Percentiles rank a stretch among this genome's conserved stretches.
These are phyloP conservation scores for Brachyistius frenatus DNA, from an alignment of 2,113 vertebrate genomes.

Conservation along the genomic window DNA sequence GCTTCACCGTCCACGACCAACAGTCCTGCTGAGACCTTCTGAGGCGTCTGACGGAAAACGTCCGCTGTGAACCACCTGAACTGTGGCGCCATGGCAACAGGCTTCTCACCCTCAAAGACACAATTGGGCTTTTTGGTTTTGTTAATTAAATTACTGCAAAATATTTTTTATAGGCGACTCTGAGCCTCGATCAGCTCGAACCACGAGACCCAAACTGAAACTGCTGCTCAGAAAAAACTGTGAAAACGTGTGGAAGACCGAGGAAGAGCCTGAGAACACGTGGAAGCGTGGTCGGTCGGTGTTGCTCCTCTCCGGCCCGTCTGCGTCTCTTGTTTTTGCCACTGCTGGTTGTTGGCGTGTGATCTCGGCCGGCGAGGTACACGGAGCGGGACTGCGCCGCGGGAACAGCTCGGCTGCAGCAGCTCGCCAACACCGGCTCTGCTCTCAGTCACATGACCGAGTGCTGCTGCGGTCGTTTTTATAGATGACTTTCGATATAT, in stretches of 20 bases:
- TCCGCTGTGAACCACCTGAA: no score
- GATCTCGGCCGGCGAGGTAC: conserved; percentile 22
- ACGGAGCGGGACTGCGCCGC: conserved; percentile 26
- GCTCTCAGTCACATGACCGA: conserved; percentile 22
- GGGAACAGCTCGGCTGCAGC: conserved; percentile 26
- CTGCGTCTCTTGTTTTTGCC: conserved; percentile 47
- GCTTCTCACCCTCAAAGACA: no score
- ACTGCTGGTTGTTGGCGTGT: conserved; percentile 54
- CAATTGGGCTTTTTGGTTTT: no score
- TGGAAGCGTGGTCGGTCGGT: neutral
- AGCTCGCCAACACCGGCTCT: conserved; percentile 16
- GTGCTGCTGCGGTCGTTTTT: neutral
- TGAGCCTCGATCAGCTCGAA: neutral
- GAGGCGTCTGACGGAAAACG: no score
- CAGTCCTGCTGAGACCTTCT: no score
- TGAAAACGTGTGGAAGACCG: no score
- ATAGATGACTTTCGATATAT: neutral
- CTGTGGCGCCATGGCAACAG: no score
- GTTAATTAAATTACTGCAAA: neutral
- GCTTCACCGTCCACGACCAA: no score
- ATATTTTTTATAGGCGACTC: neutral
- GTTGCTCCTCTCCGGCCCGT: conserved; percentile 22
- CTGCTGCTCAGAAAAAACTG: no score
- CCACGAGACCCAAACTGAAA: no score
- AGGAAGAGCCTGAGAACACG: no score